Conservation (phyloP, 1,140 invertebrate genomes). For the Drosophila saltans region DNA sequence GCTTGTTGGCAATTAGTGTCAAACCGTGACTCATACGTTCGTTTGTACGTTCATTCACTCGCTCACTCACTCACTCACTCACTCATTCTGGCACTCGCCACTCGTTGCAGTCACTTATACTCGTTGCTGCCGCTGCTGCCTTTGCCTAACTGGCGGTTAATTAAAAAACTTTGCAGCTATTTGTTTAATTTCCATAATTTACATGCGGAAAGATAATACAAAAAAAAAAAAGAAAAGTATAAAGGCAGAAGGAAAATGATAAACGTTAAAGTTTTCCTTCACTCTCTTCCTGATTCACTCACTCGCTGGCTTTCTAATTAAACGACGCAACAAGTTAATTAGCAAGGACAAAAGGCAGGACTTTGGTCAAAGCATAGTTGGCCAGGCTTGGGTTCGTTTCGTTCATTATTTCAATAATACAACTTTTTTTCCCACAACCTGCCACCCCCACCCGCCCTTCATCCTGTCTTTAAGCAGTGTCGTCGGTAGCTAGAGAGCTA, state of each 20-base stretch:
- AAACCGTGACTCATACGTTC: constrained; percentile 11
- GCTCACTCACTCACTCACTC: not conserved
- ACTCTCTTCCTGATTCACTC: constrained; percentile 12
- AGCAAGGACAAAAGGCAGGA: constrained; percentile 67
- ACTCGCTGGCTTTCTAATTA: constrained; percentile 55
- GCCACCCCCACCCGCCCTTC: too few relatives aligned
- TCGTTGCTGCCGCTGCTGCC: not conserved
- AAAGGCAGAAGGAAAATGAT: constrained; percentile 29
- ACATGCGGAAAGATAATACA: constrained; percentile 35
- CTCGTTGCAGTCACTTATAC: constrained; percentile 1
- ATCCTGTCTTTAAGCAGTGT: constrained; percentile 2
- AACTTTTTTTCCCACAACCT: constrained; percentile 28
- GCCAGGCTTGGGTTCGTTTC: constrained; percentile 40
- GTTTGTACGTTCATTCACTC: not conserved
- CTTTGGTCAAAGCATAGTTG: constrained; percentile 68
- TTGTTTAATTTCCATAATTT: constrained; percentile 79
- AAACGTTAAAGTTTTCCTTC: constrained; percentile 52
- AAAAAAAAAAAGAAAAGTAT: constrained; percentile 24
- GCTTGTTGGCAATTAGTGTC: constrained; percentile 63
- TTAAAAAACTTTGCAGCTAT: constrained; percentile 75
- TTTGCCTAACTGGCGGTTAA: constrained; percentile 52
- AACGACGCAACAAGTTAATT: constrained; percentile 80
- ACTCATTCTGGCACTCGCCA: constrained; percentile 6
- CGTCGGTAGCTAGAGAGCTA: constrained; percentile 38
- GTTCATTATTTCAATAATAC: constrained; percentile 71